Base-by-base conservation (phyloP, 2,888 invertebrate species). In the Ochropacha duplaris region DNA sequence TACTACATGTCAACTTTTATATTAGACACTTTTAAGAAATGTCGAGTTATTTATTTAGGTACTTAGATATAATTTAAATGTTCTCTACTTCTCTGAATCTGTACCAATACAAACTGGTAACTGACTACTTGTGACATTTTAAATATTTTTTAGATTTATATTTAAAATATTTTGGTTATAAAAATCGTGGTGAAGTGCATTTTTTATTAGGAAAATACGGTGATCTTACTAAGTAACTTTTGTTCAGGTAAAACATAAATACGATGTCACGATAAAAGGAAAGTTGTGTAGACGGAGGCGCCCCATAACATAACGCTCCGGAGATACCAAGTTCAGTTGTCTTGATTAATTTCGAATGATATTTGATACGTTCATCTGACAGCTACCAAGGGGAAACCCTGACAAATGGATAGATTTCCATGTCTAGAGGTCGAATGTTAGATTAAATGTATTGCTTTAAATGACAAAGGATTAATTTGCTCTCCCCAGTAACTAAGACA, bases 291-390 rank as follows among this genome's bases (percentile, higher is more conserved):
- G 58, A 62, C 64, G 56, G 62, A 62, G 68, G 67, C 74, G 61
- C 73, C 72, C 78, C 74, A 71, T 71, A 68, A 75, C 75, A 71
- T 71, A 68, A 72, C 65, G 64, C 62, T 64, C 62, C 62, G 63
- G 64, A 65, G 74, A 71, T 70, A 66, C 60, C 55, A 72, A 78
- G 74, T n/a, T n/a, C n/a, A n/a, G n/a, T 75, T 79, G 72, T 74
- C 74, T 74, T 85, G 87, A 90, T 90, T 89, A 89, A 90, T 90
- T 87, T 88, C 84, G 70, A 86, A 83, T 88, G 89, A 89, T 86
- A 90, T 90, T 89, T 88, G 89, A 90, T 90, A 90, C 81, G 86
- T 88, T 85, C 83, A 72, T 86, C 85, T 84, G 86, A 84, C 80
- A 76, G 71, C 71, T 67, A 74, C 74, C 71, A 71, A 71, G 77